Evolutionary conservation across 2,888 invertebrate species (phyloP), one percentile per base, ranked within the genome.

Genomic region (Acleris cristana): DNA sequence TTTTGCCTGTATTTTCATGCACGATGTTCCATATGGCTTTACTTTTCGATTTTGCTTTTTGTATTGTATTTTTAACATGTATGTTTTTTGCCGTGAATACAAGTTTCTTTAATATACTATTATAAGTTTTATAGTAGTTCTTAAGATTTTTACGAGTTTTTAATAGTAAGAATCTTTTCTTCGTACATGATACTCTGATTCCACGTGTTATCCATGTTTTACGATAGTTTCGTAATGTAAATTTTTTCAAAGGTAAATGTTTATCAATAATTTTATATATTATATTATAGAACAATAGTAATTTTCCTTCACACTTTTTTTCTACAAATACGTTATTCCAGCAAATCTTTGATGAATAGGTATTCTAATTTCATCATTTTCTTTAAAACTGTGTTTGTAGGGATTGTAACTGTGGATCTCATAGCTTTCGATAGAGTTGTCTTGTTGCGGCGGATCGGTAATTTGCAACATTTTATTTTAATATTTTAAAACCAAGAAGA

Each of bases 191-290:
- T n/a, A 49, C 30, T 57, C 44, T 56, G 18, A 64, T 56, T 6
- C 64, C 64, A 34, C 51, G 49, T 7, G 56, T 64, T 21, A 64
- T 56, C 64, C 64, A 64, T 40, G 16, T 56, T 8, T 64, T 44
- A 48, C 45, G 40, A n/a, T 18, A n/a, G 18, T 18, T 19, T 51
- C 10, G 16, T 5, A n/a, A 4, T n/a, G 18, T 49, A 2, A 1
- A 4, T 49, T 49, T 49, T 18, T 49, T 49, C 7, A 49, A n/a
- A n/a, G 49, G 49, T 7, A 18, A 44, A 44, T 14, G 12, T 44
- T 44, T 16, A 44, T 44, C 44, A 44, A 44, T 44, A 44, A 44
- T 12, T 16, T 44, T 44, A 44, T 44, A 10, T 14, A 44, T 12
- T 12, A 44, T 16, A 16, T 44, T 16, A 12, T 44, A 44, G 10